A percentile compares a stretch with the other conserved stretches of the same genome.
These are phyloP conservation scores for Pseudorasbora parva DNA, from an alignment of 2,113 vertebrate species.

Conservation along the genomic window DNA sequence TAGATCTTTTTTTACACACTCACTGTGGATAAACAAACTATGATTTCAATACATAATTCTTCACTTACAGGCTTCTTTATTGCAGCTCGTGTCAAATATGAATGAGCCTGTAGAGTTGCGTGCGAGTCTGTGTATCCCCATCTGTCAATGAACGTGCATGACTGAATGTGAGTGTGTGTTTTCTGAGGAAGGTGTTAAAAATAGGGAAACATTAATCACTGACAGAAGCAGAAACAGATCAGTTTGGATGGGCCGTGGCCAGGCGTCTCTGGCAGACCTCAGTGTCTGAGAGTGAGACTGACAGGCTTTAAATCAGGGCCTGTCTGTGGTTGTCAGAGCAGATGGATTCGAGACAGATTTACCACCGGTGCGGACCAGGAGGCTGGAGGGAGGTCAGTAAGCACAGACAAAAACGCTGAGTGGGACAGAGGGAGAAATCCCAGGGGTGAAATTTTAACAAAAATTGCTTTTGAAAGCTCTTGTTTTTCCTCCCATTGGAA, in stretches of 20 bases:
- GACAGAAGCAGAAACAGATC: conserved; percentile 69
- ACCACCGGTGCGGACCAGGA: conserved; percentile 27
- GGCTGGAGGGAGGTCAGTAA: conserved; percentile 53
- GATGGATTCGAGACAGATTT: conserved; percentile 63
- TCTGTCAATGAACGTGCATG: conserved; percentile 8
- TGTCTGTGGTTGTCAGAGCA: conserved; percentile 58
- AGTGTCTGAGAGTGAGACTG: conserved; percentile 62
- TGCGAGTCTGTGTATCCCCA: background rate
- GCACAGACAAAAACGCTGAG: conserved; percentile 34
- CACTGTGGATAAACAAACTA: background rate
- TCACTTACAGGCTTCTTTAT: background rate
- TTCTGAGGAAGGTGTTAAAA: conserved; percentile 47
- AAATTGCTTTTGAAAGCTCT: conserved; percentile 1
- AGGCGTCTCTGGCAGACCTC: conserved; percentile 60
- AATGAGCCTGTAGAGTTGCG: background rate
- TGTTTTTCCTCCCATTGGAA: conserved; percentile 5
- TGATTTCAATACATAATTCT: background rate
- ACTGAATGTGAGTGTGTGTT: conserved; percentile 13
- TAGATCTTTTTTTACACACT: background rate
- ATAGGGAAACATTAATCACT: conserved; percentile 72
- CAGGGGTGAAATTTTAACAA: background rate
- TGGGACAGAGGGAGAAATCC: conserved; percentile 32
- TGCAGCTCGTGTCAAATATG: background rate
- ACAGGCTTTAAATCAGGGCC: conserved; percentile 70
- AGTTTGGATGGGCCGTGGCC: conserved; percentile 66